Evolutionary conservation across 2,113 vertebrate species (phyloP).

Genomic region (Pelusios castaneus): DNA sequence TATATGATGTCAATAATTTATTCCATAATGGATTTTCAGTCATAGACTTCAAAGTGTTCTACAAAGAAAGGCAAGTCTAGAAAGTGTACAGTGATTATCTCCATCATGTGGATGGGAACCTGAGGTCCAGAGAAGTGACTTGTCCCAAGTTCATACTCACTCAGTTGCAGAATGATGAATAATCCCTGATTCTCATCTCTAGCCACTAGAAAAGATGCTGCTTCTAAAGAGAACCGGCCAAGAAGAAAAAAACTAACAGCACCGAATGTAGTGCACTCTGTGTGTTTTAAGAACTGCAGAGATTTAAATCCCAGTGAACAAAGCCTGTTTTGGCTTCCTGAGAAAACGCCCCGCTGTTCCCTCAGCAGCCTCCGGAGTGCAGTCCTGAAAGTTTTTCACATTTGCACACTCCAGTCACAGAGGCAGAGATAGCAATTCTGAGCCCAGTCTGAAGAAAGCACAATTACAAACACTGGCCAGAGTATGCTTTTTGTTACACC

Average conservation of each 20-base stretch:
- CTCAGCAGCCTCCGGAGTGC: slow-evolving; percentile 31
- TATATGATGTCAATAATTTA: not conserved
- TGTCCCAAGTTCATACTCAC: not conserved
- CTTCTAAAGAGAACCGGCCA: not conserved
- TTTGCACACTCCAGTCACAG: slow-evolving; percentile 10
- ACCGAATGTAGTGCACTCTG: not conserved
- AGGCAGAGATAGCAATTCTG: slow-evolving; percentile 27
- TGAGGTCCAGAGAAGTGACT: not conserved
- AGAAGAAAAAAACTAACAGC: not conserved
- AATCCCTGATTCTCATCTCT: not conserved
- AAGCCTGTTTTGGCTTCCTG: not conserved
- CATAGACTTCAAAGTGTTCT: not conserved
- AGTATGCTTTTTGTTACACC: not conserved
- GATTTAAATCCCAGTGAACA: not conserved
- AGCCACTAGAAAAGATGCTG: not conserved
- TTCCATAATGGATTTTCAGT: not conserved
- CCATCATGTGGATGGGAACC: not conserved
- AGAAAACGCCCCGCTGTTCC: not conserved
- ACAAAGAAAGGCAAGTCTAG: not conserved
- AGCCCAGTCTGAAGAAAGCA: slow-evolving; percentile 17
- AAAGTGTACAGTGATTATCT: not conserved
- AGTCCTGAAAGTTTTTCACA: not conserved
- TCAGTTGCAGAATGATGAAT: not conserved
- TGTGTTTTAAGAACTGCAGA: not conserved
- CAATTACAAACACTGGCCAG: slow-evolving; percentile 8